Evolutionary conservation across 2,797 vertebrate species (phyloP), one percentile per base, ranked within the genome.

Genomic region (Semaprochilodus insignis): DNA sequence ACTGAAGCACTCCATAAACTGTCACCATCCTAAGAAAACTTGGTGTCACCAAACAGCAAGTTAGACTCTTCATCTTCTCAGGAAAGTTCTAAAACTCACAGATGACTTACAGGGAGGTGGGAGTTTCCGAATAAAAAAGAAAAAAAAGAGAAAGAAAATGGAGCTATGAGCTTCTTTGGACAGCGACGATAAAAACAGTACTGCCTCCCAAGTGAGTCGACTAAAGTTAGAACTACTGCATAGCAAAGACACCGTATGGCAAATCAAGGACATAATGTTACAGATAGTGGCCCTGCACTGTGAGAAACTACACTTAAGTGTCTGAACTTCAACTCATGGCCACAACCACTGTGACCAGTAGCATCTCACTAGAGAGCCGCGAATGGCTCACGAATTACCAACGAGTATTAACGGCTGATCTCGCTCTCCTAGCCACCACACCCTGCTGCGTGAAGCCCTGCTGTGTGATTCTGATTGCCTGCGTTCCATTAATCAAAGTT

Each of bases 391-490:
- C n/a, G 55, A 60, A 59, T 60, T n/a, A 54, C 59, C 31, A 31
- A 40, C 31, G 0, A 40, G 11, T 15, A 10, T n/a, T 55, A 11
- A 15, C 6, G 55, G n/a, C 73, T 36, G 54, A 60, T 70, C 57
- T 79, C 16, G 6, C 71, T 82, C 77, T 80, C 72, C 74, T 6
- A 59, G 60, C 25, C 23, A 10, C 6, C 1, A 25, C 34, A 7
- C 74, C 75, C 75, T 19, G 51, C 80, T 36, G 76, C 57, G 84
- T 74, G 17, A 19, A 78, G 77, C 55, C 74, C 77, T 82, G 66
- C 72, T 80, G 70, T 76, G 81, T 31, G 77, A 76, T 78, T 81
- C 81, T 80, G 78, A 76, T 82, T 85, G 57, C 77, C 67, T 76
- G 65, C 31, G 11, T 34, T 36, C 72, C 55, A 77, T 74, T 85